A percentile compares a stretch with the other conserved stretches of the same genome.
Conservation (phyloP, 1,140 invertebrate species). For the Papilio dardanus region DNA sequence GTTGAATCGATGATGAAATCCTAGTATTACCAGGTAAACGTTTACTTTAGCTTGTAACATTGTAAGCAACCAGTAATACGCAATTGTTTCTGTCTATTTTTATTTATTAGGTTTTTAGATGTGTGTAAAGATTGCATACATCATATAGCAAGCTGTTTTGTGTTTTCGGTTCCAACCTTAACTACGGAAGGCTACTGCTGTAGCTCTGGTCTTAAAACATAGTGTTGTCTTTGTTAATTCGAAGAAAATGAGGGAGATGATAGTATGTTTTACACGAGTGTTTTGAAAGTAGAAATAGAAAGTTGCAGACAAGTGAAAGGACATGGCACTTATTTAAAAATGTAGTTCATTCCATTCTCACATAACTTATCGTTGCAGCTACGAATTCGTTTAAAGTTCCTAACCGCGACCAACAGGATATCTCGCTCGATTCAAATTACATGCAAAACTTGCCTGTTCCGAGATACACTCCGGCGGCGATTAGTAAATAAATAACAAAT, state of each 20-base stretch:
- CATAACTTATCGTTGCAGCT: conserved; percentile 31
- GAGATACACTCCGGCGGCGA: conserved; percentile 53
- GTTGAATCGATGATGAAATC: conserved; percentile 12
- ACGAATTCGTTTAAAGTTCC: conserved; percentile 22
- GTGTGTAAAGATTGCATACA: too few species aligned
- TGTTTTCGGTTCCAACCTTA: too few species aligned
- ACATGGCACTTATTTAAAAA: neutral
- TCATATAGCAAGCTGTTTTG: too few species aligned
- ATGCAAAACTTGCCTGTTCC: conserved; percentile 52
- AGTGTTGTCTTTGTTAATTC: neutral
- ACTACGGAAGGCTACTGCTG: too few species aligned
- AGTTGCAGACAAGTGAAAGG: neutral
- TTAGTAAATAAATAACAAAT: conserved; percentile 77
- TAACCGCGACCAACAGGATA: conserved; percentile 28
- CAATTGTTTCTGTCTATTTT: neutral
- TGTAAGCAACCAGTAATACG: neutral
- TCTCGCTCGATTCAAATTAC: conserved; percentile 43
- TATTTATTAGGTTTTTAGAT: too few species aligned
- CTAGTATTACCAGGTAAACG: conserved; percentile 5
- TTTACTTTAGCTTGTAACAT: neutral
- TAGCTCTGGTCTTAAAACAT: neutral
- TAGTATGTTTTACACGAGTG: neutral
- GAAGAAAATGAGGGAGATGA: neutral
- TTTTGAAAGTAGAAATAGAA: neutral
- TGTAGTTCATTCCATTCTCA: conserved; percentile 2